Base-by-base conservation (phyloP, 2,113 vertebrate species). In the Odocoileus virginianus region DNA sequence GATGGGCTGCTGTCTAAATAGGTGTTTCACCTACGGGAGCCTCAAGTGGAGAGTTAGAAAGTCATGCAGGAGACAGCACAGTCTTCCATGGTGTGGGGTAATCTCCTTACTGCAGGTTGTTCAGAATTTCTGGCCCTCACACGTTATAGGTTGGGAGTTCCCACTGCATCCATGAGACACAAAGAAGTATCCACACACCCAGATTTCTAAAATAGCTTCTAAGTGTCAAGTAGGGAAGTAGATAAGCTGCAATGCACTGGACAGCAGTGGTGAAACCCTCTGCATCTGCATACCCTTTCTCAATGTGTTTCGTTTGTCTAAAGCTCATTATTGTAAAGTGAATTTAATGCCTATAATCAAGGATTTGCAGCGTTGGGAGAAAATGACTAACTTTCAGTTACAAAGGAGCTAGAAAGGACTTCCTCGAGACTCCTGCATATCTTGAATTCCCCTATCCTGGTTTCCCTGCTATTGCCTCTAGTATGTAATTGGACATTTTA, bases 351-450 rank as follows among this genome's bases (percentile, higher is more conserved):
- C 12, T 78, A 2, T 71, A 89, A 60, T 40, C 28, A 94, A 78
- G 58, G 13, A 86, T 95, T 57, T 86, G 28, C 30, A 57, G 23
- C 16, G 1, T 54, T 82, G 64, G 30, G 17, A 8, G 4, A 89
- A 94, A 84, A 27, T 55, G 30, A 90, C 14, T 43, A 67, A 36
- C 23, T 87, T 92, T 94, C 50, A 71, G 12, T 85, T 58, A 57
- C 11, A 30, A 71, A 82, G 58, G 12, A 81, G 54, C 50, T 45
- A 13, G 54, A 78, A 67, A 92, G 74, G 13, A 25, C 60, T 54
- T 52, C 52, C 61, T 87, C 1, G 5, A 91, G 57, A 83, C 40
- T n/a, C 47, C 11, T 36, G 30, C 2, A 2, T 67, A 30, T 64
- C 76, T 57, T 58, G 54, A 67, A 27, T 76, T 87, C 47, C 88